These are phyloP conservation scores for Pelochelys cantorii DNA, from an alignment of 2,797 vertebrate genomes.

Conservation along the genomic window DNA sequence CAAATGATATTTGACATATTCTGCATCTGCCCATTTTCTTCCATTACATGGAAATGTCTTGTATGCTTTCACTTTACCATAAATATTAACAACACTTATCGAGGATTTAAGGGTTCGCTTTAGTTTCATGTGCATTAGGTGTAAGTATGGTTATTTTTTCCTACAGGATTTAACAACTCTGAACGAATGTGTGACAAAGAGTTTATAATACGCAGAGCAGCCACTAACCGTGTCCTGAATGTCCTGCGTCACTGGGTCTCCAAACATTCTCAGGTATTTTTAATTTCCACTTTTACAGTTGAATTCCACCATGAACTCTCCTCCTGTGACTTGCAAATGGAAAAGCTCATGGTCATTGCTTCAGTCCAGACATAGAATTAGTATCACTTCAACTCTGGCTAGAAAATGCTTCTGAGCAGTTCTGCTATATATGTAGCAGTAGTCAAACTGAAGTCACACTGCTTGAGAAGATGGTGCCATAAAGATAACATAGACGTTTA, in stretches of 20 bases:
- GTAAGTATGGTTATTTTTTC: constrained; percentile 13
- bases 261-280: constrained; percentile 94
- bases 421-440: neutral
- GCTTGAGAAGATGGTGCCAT: neutral
- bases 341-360: neutral
- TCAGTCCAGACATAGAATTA: neutral
- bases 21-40: fast-evolving
- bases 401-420: neutral
- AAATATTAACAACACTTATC: fast-evolving
- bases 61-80: neutral
- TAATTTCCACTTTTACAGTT: neutral
- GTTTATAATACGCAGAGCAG: constrained; percentile 96
- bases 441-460: neutral
- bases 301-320: neutral
- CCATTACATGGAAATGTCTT: fast-evolving
- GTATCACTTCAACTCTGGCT: neutral
- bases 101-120: neutral
- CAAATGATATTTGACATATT: fast-evolving
- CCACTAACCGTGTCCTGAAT: constrained; percentile 96
- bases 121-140: neutral
- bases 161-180: constrained; percentile 90
- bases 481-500: neutral
- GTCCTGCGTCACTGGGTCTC: constrained; percentile 98
- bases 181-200: constrained; percentile 97
- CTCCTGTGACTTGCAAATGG: fast-evolving